Base-by-base conservation (phyloP, 1,140 invertebrate genomes). In the Calycopis cecrops region DNA sequence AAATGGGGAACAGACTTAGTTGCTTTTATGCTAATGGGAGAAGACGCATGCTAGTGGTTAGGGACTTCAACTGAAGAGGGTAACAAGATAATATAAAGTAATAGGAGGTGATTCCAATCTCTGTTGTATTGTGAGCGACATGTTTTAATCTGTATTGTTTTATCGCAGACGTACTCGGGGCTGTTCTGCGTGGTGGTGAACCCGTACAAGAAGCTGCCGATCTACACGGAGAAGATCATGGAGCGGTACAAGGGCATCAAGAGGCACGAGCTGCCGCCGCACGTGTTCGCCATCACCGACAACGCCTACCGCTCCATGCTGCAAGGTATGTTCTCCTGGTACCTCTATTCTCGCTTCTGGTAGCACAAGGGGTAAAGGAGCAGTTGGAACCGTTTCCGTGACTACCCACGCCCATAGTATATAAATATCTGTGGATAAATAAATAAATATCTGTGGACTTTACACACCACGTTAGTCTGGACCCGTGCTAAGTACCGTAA, bases 221-320 rank as follows among this genome's bases (percentile, higher is more conserved):
- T 99, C 87, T 99, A 99, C 91, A 98, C 97, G 73, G 97, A 99
- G 88, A 98, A 98, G 88, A 96, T 99, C 59, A 99, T 99, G 92
- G 98, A 99, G 84, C 91, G 97, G 85, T 99, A 99, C 90, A 99
- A 99, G 92, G 98, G 98, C 59, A 99, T 99, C 88, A 99, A 99
- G 89, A 89, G 98, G 69, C 98, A 99, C 90, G 98, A 99, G 90
- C 96, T 99, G 52, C 98, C 99, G 55, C 98, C 99, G 18, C 99
- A 99, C 88, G 98, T 99, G 42, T 99, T 99, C 89, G 98, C 98
- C 76, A 99, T 99, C 85, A 98, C 99, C 61, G 98, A 99, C 88
- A 97, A 94, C 54, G 98, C 98, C 38, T 99, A 99, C 89, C 92
- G 97, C 78, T 98, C 95, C 44, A 99, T 99, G 98, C 90, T 99